Evolutionary conservation across 2,797 vertebrate species (phyloP), one percentile per base, ranked within the genome.

Genomic region (Podargus strigoides): DNA sequence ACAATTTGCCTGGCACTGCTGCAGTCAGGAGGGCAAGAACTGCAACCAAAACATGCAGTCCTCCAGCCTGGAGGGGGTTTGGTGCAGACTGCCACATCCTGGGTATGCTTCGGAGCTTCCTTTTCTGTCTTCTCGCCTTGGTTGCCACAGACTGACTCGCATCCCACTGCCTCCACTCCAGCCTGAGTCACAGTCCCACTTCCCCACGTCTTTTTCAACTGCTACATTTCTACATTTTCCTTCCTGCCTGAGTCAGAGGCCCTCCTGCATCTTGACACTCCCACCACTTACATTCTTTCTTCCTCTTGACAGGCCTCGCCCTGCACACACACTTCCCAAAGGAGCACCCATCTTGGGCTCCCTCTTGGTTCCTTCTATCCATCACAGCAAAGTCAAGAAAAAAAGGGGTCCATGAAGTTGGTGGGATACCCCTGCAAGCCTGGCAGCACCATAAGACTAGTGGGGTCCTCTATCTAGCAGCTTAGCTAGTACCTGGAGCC

Each of bases 201-300:
- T 97, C 94, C 95, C 52, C 89, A 87, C 30, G 0, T 34, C 83
- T 73, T 92, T 87, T 95, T 96, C 77, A 94, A 80, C 84, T 89
- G 91, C 60, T 81, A 7, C 18, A 52, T 96, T 97, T 96, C 96
- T 96, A 91, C 83, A 96, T 82, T 96, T 95, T 80, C 94, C 95
- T 96, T 95, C 96, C 96, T 96, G 91, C 63, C 90, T 96, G 94
- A 97, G 64, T 96, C 95, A 96, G 77, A 94, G 74, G 77, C 39
- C 60, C 80, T 93, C 83, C 86, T 93, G 88, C 46, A 70, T 78
- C 87, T 87, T 72, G 62, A 75, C 80, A 74, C 91, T 90, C 94
- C 93, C 75, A 88, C 58, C 42, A 62, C 67, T 79, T 90, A 78
- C 50, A 87, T 90, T 91, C 41, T 73, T 96, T 93, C 70, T 85